Evolutionary conservation across 2,797 vertebrate genomes (phyloP).

Genomic region (Sebastes itinus): DNA sequence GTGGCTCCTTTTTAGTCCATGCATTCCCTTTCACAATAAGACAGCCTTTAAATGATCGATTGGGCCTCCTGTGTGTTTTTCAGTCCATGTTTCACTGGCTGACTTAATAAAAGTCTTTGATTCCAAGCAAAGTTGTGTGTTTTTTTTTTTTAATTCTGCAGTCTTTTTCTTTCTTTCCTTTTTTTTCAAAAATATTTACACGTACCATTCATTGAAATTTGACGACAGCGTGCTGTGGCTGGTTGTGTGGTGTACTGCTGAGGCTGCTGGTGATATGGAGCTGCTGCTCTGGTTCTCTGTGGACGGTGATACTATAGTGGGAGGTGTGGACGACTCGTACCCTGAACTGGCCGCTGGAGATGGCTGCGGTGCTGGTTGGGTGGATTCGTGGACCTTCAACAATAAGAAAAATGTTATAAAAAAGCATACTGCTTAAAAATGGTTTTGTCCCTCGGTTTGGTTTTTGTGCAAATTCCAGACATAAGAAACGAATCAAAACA

Average conservation of each 20-base stretch:
- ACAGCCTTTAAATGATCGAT: constrained; percentile 79
- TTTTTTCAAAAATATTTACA: constrained; percentile 90
- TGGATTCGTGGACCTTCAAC: constrained; percentile 94
- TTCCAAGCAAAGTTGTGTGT: constrained; percentile 81
- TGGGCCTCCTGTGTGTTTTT: constrained; percentile 76
- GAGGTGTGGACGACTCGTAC: constrained; percentile 98
- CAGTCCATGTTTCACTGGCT: constrained; percentile 86
- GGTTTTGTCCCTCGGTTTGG: neutral
- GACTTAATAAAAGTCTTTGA: constrained; percentile 84
- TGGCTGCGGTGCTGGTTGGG: constrained; percentile 93
- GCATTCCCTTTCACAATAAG: constrained; percentile 80
- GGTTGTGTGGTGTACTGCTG: constrained; percentile 96
- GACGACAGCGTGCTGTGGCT: constrained; percentile 98
- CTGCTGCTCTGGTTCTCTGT: constrained; percentile 97
- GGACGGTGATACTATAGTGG: constrained; percentile 97
- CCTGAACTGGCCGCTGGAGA: constrained; percentile 98
- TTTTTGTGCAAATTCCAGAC: neutral
- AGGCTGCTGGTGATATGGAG: constrained; percentile 96
- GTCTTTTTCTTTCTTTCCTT: constrained; percentile 83
- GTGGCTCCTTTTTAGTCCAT: constrained; percentile 84
- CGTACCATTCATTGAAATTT: constrained; percentile 99
- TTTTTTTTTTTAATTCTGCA: constrained; percentile 82
- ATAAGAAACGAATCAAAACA: constrained; percentile 12
- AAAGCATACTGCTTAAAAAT: neutral
- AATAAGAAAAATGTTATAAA: constrained; percentile 2